phyloP scores from a whole-genome alignment of 2,888 invertebrate species.

The Pasiphila rectangulata region DNA sequence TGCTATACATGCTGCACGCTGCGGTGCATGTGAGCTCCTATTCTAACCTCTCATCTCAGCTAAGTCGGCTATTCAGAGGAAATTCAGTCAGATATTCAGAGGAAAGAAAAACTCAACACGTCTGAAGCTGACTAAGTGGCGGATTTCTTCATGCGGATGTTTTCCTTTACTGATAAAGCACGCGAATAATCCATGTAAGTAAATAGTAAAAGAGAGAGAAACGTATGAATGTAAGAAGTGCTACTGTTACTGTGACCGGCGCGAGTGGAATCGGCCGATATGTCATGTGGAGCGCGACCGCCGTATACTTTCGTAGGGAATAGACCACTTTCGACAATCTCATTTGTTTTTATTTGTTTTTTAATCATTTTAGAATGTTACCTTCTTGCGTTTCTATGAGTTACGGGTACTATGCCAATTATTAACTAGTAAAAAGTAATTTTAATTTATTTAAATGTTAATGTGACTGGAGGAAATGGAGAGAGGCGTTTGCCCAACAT shows the following conservation, averaged over 20 bases:
- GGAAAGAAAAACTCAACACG: no score
- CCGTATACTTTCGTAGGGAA: conserved; percentile 68
- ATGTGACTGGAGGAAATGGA: not conserved
- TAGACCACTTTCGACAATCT: conserved; percentile 58
- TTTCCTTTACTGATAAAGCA: no score
- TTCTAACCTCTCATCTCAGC: no score
- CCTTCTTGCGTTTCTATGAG: conserved; percentile 9
- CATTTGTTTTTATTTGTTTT: conserved; percentile 29
- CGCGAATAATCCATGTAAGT: not conserved
- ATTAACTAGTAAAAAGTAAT: no score
- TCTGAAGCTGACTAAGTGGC: no score
- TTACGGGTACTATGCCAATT: no score
- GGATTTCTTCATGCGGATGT: no score
- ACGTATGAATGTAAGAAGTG: conserved; percentile 19
- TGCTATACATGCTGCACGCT: no score
- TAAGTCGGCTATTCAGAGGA: no score
- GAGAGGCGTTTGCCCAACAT: not conserved
- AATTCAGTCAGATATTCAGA: no score
- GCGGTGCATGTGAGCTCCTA: no score
- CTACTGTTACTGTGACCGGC: conserved; percentile 15
- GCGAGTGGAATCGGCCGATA: conserved; percentile 58
- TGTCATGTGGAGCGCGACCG: conserved; percentile 76
- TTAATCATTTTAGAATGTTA: conserved; percentile 19
- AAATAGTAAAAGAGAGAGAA: conserved; percentile 1
- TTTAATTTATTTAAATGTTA: not conserved